Percentiles rank a stretch among this genome's conserved stretches.
Evolutionary conservation across 2,888 invertebrate genomes (phyloP).

Genomic region (Stenodera caucasica): DNA sequence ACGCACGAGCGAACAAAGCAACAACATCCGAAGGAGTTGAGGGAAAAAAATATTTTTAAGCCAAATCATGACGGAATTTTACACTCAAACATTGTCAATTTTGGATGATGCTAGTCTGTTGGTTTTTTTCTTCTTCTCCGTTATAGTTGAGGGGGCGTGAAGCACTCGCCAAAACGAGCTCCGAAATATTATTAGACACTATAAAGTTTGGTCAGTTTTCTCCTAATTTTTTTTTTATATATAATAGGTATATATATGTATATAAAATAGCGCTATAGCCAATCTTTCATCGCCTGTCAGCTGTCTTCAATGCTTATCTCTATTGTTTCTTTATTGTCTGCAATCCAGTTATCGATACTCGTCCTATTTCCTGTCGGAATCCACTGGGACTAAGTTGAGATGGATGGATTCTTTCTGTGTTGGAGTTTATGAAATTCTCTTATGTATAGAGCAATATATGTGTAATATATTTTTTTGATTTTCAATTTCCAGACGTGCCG

Average conservation of each 20-base stretch:
- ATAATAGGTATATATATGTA: not conserved
- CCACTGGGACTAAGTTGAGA: conserved; percentile 51
- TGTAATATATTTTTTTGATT: not conserved
- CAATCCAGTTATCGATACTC: conserved; percentile 56
- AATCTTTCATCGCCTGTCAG: conserved; percentile 57
- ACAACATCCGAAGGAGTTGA: conserved; percentile 23
- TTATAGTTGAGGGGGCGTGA: no score
- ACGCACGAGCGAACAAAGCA: conserved; percentile 44
- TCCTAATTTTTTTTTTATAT: conserved; percentile 47
- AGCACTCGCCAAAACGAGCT: not conserved
- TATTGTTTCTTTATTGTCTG: conserved; percentile 58
- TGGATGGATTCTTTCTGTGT: conserved; percentile 54
- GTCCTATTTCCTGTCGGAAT: conserved; percentile 46
- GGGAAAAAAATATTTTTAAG: conserved; percentile 28
- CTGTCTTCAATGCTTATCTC: conserved; percentile 56
- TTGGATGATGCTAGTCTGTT: not conserved
- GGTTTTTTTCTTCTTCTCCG: not conserved
- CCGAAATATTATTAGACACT: conserved; percentile 24
- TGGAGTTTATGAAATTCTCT: not conserved
- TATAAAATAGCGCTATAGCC: conserved; percentile 33
- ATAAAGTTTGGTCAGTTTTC: conserved; percentile 44
- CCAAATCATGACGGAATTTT: conserved; percentile 26
- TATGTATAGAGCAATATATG: not conserved
- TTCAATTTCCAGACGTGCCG: not conserved
- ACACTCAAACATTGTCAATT: conserved; percentile 13